Base-by-base conservation (phyloP, 2,113 vertebrate genomes). In the Peromyscus leucopus region DNA sequence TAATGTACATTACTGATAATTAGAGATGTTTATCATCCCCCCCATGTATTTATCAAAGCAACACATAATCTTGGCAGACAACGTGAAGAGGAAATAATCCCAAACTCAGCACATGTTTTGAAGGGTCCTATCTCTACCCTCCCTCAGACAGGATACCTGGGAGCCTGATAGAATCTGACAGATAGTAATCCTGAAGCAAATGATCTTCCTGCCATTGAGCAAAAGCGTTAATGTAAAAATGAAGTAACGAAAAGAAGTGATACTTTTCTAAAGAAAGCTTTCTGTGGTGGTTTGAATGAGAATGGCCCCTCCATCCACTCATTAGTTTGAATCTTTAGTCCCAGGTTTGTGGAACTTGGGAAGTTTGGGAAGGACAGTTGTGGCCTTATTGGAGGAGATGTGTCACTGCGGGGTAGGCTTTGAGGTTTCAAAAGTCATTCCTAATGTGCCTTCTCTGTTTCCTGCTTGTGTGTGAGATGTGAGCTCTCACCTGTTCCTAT, bases 51-150 rank as follows among this genome's bases (percentile, higher is more conserved):
- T 72, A 57, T 57, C 51, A 55, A 71, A 36, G 26, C 3, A 39
- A 72, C 42, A 83, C 80, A 94, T 72, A 86, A 93, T 93, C 59
- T 83, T 86, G 55, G 21, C 93, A 51, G 86, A 48, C 24, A 90
- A 78, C 39, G 51, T 46, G 12, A 61, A 91, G 74, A 95, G 36
- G 36, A 92, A 84, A 75, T 76, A 93, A 8, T 93, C 17, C 16
- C 63, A 85, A 96, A 69, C 7, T 86, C 65, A 93, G 2, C 5
- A 17, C 28, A 17, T 51, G 63, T 33, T 95, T 85, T 95, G n/a
- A 96, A 87, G 85, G 80, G n/a, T 85, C 36, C 61, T 78, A 42
- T 79, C 85, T 89, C 39, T 31, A 22, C n/a, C 26, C 48, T 86
- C 11, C 31, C 22, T 84, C 76, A 71, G 46, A 63, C 80, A 24